Evolutionary conservation across 1,140 invertebrate genomes (phyloP), one percentile per base, ranked within the genome.

Genomic region (Drosophila nebulosa): DNA sequence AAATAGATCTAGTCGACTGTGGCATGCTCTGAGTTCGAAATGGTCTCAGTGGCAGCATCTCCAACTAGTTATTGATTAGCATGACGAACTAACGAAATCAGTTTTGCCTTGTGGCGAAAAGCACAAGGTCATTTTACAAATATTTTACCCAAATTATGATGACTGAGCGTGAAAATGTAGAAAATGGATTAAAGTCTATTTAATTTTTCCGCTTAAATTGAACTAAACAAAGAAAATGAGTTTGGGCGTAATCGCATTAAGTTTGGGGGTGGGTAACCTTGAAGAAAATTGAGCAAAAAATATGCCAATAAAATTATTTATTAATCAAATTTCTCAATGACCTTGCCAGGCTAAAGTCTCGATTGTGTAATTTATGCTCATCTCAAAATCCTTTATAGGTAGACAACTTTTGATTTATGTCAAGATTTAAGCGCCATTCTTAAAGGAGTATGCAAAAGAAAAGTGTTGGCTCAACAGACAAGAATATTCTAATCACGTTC

Each of bases 401-500:
- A 9, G 39, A 21, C n/a, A n/a, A n/a, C 16, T 21, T 46, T 18
- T 46, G 39, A 46, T 46, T 46, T 46, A 46, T 46, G 4, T 18
- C 39, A 7, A 46, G 39, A 42, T 16, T 18, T 14, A 39, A 39
- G 36, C 36, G 6, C 4, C 4, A 9, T 16, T 7, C 39, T 42
- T 18, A 18, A 46, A 21, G 9, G 39, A 46, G 39, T 46, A 46
- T 18, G 6, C 2, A 46, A 21, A 46, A 46, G 7, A 21, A 14
- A 21, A 10, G 7, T 21, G 7, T 10, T 10, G 9, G 9, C 2
- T 9, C 6, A 42, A 42, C 16, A 42, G 1, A 42, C n/a, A n/a
- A 21, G 39, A 46, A 46, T 46, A 85, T 85, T 85, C 84, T 46
- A 74, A 85, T 86, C 80, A 85, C 80, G 80, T 85, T 72, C 77